Evolutionary conservation across 2,888 invertebrate genomes (phyloP), one percentile per base, ranked within the genome.

Genomic region (Leptinotarsa rubiginosa): DNA sequence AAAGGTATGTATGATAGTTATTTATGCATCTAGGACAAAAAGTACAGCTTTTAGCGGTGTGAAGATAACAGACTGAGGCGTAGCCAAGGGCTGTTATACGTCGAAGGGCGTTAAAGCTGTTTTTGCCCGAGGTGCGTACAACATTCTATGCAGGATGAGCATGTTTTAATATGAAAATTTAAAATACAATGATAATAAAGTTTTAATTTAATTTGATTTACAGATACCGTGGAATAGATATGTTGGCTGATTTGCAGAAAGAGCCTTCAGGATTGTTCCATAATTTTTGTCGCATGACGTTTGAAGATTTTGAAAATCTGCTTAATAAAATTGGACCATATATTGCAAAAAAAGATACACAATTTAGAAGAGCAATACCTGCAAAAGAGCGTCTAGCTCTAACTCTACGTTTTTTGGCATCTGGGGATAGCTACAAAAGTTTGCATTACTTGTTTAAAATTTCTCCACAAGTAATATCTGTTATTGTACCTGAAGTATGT

Each of bases 391-490:
- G 50, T 50, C 50, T 50, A 16, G 50, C 16, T 50, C 3, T 50
- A 50, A 50, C 50, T 65, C 31, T 31, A 31, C 31, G 5, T 31
- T 31, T 31, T 31, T 31, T 31, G 31, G 31, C 31, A 31, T 31
- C 31, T 31, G 31, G 31, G 31, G 31, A 31, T 31, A 31, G 31
- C 31, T 31, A 31, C 31, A 5, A 31, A 5, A 31, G 31, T 5
- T 31, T 31, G 65, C 65, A 65, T 65, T 65, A 65, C 31, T 65
- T 25, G 65, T 65, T 65, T 25, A 65, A 65, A 41, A 65, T 65
- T 65, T 31, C n/a, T 65, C 65, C 65, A 65, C 47, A 65, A 65
- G 25, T 65, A 12, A 65, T 65, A 50, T 50, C n/a, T 13, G 50
- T 50, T 50, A 50, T 16, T 50, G 50, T 50, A 50, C 16, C 50